These are phyloP conservation scores for Pandemis heparana DNA, from an alignment of 2,888 invertebrate genomes.

Conservation along the genomic window DNA sequence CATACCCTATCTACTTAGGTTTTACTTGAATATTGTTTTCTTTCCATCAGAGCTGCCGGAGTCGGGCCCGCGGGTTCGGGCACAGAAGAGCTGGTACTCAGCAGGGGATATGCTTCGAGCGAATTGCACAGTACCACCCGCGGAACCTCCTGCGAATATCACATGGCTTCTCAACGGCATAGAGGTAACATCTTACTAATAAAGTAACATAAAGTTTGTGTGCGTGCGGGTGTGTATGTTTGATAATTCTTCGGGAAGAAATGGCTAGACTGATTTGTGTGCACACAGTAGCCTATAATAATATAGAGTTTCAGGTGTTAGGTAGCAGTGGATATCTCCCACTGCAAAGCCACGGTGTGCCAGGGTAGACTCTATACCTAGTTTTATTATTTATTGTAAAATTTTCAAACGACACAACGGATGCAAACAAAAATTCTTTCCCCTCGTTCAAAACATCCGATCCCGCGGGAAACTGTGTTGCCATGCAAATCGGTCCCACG, in stretches of 20 bases:
- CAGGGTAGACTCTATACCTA: too few species aligned
- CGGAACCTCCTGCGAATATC: conserved; percentile 88
- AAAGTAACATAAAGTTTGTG: too few species aligned
- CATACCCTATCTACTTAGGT: not conserved
- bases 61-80: conserved; percentile 86
- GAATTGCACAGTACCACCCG: conserved; percentile 89
- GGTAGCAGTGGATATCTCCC: too few species aligned
- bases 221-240: too few species aligned
- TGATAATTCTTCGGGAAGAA: too few species aligned
- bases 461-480: not conserved
- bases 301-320: too few species aligned
- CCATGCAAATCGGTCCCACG: conserved; percentile 4
- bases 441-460: conserved; percentile 7
- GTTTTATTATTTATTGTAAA: not conserved
- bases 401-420: not conserved
- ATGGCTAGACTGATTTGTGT: too few species aligned
- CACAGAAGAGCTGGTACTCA: conserved; percentile 89
- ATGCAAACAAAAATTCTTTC: conserved; percentile 22
- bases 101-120: conserved; percentile 89
- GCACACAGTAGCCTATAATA: too few species aligned
- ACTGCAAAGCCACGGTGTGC: too few species aligned
- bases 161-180: conserved; percentile 90
- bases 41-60: conserved; percentile 86
- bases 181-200: conserved; percentile 60
- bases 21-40: conserved; percentile 8